Conservation (phyloP, 2,113 vertebrate species). For the Columbina picui region DNA sequence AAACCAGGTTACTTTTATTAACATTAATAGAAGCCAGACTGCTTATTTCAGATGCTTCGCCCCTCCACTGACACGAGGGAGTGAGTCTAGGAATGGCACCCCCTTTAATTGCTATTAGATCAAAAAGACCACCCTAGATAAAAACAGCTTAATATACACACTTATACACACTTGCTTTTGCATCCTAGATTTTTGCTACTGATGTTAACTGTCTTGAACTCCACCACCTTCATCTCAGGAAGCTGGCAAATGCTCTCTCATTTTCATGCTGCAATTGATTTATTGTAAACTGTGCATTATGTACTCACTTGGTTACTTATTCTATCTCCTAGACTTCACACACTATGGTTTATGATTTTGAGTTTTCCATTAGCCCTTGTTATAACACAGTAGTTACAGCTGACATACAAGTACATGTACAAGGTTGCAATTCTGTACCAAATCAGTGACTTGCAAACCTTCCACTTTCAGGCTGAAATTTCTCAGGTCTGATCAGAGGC, state of each 20-base stretch:
- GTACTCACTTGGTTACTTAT: not conserved
- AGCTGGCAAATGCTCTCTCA: not conserved
- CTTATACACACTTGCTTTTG: not conserved
- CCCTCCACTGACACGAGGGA: not conserved
- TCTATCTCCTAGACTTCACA: not conserved
- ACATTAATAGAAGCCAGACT: not conserved
- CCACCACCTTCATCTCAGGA: not conserved
- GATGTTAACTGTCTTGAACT: not conserved
- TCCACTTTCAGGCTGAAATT: not conserved
- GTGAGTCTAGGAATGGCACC: not conserved
- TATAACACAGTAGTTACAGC: not conserved
- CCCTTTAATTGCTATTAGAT: not conserved
- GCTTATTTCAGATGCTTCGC: not conserved
- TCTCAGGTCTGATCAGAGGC: not conserved
- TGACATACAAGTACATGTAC: not conserved
- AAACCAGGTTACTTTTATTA: not conserved
- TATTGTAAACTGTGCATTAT: not conserved
- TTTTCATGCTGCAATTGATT: not conserved
- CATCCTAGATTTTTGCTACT: not conserved
- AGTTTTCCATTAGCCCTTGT: not conserved
- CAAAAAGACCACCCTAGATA: not conserved
- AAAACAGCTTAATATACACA: accelerated
- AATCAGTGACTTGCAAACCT: not conserved
- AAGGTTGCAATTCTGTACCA: not conserved
- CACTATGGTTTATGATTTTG: not conserved